Base-by-base conservation (phyloP, 2,797 vertebrate genomes). In the Chaunax sp. region DNA sequence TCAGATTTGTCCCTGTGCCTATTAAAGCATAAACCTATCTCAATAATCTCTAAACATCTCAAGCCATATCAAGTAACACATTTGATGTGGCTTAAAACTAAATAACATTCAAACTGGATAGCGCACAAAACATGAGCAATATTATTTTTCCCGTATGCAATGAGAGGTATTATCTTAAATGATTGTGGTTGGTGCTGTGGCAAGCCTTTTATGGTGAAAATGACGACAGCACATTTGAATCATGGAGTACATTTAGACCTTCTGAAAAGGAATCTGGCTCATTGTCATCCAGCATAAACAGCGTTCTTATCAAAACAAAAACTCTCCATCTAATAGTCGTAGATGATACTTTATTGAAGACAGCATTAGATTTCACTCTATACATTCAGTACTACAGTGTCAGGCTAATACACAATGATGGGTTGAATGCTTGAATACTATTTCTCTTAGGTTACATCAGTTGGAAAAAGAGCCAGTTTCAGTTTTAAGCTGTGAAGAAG, bases 161-260 rank as follows among this genome's bases (percentile, higher is more conserved):
- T 37, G 8, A 15, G 14, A 40, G 15, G 38, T 15, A 15, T 15
- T 40, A 40, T 16, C 40, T 38, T 3, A 58, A 57, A 53, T 58
- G 7, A 64, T 2, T 5, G 6, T 37, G 13, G 0, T 11, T 0
- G 6, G 28, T 6, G 28, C 3, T 23, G 26, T 13, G 0, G 2
- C 18, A 12, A n/a, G 2, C 50, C 55, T 75, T 79, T 64, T 79
- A 79, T 56, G 64, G 61, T 75, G n/a, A 61, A 50, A 52, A 49
- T 62, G 0, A 67, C 1, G 1, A 53, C 51, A 28, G 26, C 45
- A 3, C 1, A 46, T 9, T 55, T 30, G 20, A 22, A 22, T 52
- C 10, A 7, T 26, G 5, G 3, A 33, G 10, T 8, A 10, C 0
- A 20, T 49, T n/a, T 14, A 43, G 19, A 58, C n/a, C n/a, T 19